Percentiles rank a stretch among this genome's conserved stretches.
Evolutionary conservation across 1,140 invertebrate genomes (phyloP).

Genomic region (Zaprionus africanus): DNA sequence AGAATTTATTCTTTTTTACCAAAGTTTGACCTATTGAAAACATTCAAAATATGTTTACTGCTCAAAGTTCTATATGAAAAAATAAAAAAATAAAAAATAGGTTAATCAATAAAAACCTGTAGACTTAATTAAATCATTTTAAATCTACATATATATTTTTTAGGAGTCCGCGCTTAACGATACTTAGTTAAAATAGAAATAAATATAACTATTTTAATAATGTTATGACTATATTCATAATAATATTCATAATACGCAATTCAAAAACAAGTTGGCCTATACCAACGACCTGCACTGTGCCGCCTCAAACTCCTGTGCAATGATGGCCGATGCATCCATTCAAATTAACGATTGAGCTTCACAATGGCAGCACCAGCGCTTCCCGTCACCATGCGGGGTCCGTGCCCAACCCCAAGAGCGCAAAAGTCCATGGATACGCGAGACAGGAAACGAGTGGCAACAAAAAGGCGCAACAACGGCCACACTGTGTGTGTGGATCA

Average conservation of each 20-base stretch:
- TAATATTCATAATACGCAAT: not conserved
- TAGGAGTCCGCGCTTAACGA: too few relatives aligned
- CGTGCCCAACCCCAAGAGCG: not conserved
- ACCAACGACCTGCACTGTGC: constrained; percentile 6
- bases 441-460: constrained; percentile 20
- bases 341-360: constrained; percentile 53
- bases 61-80: too few relatives aligned
- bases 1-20: too few relatives aligned
- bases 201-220: too few relatives aligned
- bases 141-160: too few relatives aligned
- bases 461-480: constrained; percentile 51
- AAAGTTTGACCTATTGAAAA: too few relatives aligned
- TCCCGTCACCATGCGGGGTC: constrained; percentile 43
- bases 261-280: not conserved
- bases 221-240: not conserved
- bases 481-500: constrained; percentile 60
- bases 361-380: constrained; percentile 40
- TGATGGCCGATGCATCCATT: constrained; percentile 51
- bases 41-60: too few relatives aligned
- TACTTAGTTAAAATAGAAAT: too few relatives aligned
- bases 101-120: too few relatives aligned
- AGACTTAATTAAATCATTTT: too few relatives aligned
- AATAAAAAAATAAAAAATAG: too few relatives aligned
- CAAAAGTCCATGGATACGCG: constrained; percentile 30
- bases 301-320: not conserved